Conservation (phyloP, 92 coral and sea anemone species). For the Chrysogorgia sp. region DNA sequence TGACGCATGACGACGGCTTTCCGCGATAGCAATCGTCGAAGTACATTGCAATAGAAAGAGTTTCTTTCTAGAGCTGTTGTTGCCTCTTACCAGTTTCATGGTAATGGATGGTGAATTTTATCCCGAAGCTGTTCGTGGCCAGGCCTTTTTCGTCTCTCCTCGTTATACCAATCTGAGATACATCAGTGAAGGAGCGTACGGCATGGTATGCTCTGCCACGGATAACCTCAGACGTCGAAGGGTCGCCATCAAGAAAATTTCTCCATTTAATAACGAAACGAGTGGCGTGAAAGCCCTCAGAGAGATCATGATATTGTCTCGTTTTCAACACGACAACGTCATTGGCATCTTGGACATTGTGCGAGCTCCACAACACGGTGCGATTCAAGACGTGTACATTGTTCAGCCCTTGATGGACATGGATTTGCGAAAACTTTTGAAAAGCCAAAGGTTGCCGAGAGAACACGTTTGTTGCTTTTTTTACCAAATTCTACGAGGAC, state of each 20-base stretch:
- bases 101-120: slow-evolving; percentile 25
- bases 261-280: slow-evolving; percentile 9
- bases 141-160: slow-evolving; percentile 20
- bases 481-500: slow-evolving; percentile 43
- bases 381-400: slow-evolving; percentile 25
- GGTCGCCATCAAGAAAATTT: slow-evolving; percentile 37
- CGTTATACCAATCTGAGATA: slow-evolving; percentile 34
- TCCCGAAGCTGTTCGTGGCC: slow-evolving; percentile 5
- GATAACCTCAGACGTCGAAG: slow-evolving; percentile 29
- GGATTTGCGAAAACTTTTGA: slow-evolving; percentile 27
- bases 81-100: neutral
- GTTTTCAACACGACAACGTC: slow-evolving; percentile 35
- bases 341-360: slow-evolving; percentile 33
- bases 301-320: slow-evolving; percentile 43
- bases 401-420: slow-evolving; percentile 41
- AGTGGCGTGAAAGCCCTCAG: slow-evolving; percentile 22
- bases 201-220: slow-evolving; percentile 37
- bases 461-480: slow-evolving; percentile 40
- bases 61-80: slow-evolving; percentile 9
- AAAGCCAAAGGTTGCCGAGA: slow-evolving; percentile 21
- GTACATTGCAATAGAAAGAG: neutral
- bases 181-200: slow-evolving; percentile 43
- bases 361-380: slow-evolving; percentile 19
- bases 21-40: neutral
- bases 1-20: neutral